phyloP scores from a whole-genome alignment of 1,140 invertebrate genomes.

The Cherax destructor region DNA sequence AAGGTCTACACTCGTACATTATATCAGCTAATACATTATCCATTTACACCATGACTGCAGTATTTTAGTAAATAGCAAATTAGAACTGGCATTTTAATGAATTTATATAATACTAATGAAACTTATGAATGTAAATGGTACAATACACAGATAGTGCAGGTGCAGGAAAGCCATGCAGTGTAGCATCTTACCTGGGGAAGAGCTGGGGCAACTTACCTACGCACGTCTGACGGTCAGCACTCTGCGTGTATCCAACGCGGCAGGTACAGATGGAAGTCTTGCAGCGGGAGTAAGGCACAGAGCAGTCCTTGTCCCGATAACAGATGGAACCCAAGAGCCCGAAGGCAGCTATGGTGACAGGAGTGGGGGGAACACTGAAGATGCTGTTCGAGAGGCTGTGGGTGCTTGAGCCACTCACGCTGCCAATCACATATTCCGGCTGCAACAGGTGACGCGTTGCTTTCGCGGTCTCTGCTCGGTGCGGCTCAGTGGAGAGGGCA shows the following conservation, averaged over 20 bases:
- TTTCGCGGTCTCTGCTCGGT: slow-evolving; percentile 77
- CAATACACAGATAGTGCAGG: slow-evolving; percentile 55
- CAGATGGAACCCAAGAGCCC: slow-evolving; percentile 86
- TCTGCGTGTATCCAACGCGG: slow-evolving; percentile 80
- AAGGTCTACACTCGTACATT: background rate
- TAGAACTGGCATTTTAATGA: background rate
- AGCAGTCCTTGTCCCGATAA: slow-evolving; percentile 83
- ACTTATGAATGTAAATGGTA: slow-evolving; percentile 22
- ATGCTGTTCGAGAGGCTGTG: slow-evolving; percentile 73
- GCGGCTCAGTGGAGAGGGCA: slow-evolving; percentile 87
- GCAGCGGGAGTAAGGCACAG: slow-evolving; percentile 83
- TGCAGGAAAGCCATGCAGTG: slow-evolving; percentile 63
- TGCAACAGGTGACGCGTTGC: slow-evolving; percentile 85
- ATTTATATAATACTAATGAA: background rate
- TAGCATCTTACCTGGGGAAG: slow-evolving; percentile 59
- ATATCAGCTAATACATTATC: background rate
- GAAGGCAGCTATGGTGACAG: slow-evolving; percentile 79
- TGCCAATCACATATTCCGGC: slow-evolving; percentile 80
- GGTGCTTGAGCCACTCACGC: slow-evolving; percentile 81
- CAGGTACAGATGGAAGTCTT: slow-evolving; percentile 83
- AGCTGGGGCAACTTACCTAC: slow-evolving; percentile 78
- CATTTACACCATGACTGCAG: background rate
- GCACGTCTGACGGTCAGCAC: slow-evolving; percentile 83
- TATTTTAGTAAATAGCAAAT: background rate
- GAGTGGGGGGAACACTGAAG: slow-evolving; percentile 71